Evolutionary conservation across 2,113 vertebrate genomes (phyloP).

Genomic region (Sula dactylatra): DNA sequence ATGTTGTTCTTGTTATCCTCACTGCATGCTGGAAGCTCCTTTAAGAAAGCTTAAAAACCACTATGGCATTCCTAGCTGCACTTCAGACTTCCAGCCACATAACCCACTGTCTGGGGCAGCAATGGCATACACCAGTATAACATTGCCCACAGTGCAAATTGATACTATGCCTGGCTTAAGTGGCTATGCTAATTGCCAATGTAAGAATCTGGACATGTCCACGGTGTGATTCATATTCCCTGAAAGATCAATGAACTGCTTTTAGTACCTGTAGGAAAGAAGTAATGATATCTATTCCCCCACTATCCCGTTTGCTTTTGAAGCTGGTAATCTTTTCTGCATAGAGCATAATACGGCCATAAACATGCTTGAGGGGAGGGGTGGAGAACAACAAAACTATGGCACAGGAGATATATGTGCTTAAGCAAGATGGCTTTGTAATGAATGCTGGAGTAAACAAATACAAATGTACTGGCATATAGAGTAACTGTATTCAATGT

Average conservation of each 20-base stretch:
- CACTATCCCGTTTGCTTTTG: neutral
- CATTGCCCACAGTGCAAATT: neutral
- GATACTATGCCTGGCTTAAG: neutral
- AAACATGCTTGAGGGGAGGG: neutral
- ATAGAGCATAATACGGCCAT: neutral
- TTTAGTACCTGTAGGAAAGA: neutral
- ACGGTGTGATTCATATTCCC: neutral
- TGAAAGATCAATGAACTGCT: neutral
- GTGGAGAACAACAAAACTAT: neutral
- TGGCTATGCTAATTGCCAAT: neutral
- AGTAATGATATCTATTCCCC: neutral
- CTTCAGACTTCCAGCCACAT: neutral
- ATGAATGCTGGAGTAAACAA: neutral
- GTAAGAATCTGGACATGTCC: neutral
- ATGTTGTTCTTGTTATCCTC: neutral
- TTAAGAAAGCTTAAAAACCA: neutral
- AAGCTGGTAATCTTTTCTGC: neutral
- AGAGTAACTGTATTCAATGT: neutral
- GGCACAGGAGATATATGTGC: neutral
- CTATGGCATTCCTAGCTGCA: neutral
- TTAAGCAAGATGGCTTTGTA: neutral
- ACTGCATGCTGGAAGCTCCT: neutral
- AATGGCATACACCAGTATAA: neutral
- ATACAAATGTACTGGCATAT: neutral
- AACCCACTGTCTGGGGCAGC: neutral